Evolutionary conservation across 2,888 invertebrate species (phyloP), one percentile per base, ranked within the genome.

Genomic region (Ferrisia virgata): DNA sequence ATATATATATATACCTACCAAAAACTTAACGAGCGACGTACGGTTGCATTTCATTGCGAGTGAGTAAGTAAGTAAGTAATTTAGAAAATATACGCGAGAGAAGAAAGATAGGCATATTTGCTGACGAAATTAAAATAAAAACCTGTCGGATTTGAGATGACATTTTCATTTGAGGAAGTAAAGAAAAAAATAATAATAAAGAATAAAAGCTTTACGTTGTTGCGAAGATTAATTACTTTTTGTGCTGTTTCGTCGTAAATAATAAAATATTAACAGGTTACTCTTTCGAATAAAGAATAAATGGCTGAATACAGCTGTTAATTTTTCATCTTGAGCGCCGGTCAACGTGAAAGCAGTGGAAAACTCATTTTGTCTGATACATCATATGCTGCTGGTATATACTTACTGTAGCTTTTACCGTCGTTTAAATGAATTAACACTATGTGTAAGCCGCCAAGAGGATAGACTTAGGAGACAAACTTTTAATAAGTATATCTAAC

Each of bases 261-360:
- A 72, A 72, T 72, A 72, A 72, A 72, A 72, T 72, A 72, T 72
- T 72, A 72, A 33, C 72, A 33, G 72, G 72, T 72, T 72, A 33
- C 72, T 72, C 72, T 22, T 72, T 33, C 33, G 33, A 22, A 28
- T 72, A 18, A 72, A 72, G 72, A 33, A 72, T 72, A 72, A 72
- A 72, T 72, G 33, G 47, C 18, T 47, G 72, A n/a, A 72, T 72
- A 72, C 28, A 25, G 58, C 28, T 64, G 58, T 64, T 64, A 64
- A 64, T 64, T 64, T 64, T 64, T 64, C 58, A 64, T 64, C 58
- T 64, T 13, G 58, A 64, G 25, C 25, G n/a, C n/a, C 25, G 58
- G 58, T 64, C 58, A 64, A 64, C 58, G 58, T 28, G 58, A 28
- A 64, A 64, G 58, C 58, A 28, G n/a, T n/a, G n/a, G 11, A 28